Base-by-base conservation (phyloP, 2,113 vertebrate genomes). In the Tyrannus savana region DNA sequence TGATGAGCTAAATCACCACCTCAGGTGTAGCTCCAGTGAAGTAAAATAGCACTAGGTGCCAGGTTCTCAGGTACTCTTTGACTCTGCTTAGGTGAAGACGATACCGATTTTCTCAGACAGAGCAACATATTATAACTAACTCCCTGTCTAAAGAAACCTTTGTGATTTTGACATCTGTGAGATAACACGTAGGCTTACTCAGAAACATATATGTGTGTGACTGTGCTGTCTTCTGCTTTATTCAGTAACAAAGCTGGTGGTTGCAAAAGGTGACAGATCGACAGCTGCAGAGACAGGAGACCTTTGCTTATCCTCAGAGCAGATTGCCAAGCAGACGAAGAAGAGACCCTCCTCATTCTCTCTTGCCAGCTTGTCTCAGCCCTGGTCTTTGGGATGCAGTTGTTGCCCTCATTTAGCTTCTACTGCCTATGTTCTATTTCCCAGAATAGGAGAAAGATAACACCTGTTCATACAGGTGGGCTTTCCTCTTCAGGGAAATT, bases 381-480 rank as follows among this genome's bases (percentile, higher is more conserved):
- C n/a, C 44, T 77, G 1, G 1, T 35, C 23, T 41, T 49, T 2
- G 3, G 59, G 33, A 78, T 0, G 3, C 1, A 3, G 44, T 33
- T 53, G 46, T 31, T 74, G 55, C 30, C 17, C 68, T 58, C 66
- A 47, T 31, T 77, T 64, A 88, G 63, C 66, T 52, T 47, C 69
- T 49, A 44, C 41, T 84, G 44, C 66, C 50, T 39, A 69, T 55
- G 62, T 37, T 79, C 28, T 39, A 4, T 22, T 37, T 69, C 50
- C 46, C 31, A 46, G 52, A 44, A 41, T 0, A 58, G 27, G 28
- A 24, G 44, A 68, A 90, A 73, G 7, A 33, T 62, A 63, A 77
- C 76, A 63, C 6, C 67, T 46, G 11, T 19, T 52, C 24, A 56
- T 14, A 41, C 19, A 30, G 31, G 23, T 12, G 24, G 30, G 64